Percentiles rank a stretch among this genome's conserved stretches.
Conservation (phyloP, 2,113 vertebrate genomes). For the Bungarus multicinctus region DNA sequence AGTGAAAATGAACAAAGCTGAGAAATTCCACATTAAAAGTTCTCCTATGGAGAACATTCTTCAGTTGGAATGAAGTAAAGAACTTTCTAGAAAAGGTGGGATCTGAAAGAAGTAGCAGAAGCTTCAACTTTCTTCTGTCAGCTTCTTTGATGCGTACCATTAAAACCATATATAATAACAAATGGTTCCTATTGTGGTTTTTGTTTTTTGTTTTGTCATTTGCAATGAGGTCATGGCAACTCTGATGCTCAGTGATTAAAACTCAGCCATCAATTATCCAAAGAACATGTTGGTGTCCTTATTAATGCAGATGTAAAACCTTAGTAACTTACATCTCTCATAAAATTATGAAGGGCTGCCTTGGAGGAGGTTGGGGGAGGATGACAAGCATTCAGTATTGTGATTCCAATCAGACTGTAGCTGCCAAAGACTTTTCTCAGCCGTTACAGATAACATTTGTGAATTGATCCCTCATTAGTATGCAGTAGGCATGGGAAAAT, state of each 20-base stretch:
- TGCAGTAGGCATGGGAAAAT: slow-evolving; percentile 78
- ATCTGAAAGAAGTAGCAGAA: neutral
- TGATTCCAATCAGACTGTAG: neutral
- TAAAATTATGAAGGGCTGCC: neutral
- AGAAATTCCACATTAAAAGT: neutral
- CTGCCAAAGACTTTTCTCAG: slow-evolving; percentile 54
- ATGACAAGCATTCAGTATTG: neutral
- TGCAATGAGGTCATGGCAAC: slow-evolving; percentile 20
- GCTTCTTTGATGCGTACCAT: neutral
- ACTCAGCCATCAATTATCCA: accelerated
- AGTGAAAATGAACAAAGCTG: neutral
- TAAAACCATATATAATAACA: neutral
- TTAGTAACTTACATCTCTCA: slow-evolving; percentile 1
- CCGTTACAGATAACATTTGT: slow-evolving; percentile 64
- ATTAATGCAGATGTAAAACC: neutral
- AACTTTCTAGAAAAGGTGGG: neutral
- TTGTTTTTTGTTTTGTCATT: neutral
- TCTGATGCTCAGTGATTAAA: neutral
- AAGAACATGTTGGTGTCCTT: neutral
- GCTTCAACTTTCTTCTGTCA: neutral
- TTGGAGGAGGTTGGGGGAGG: neutral
- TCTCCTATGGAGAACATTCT: neutral
- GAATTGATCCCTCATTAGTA: slow-evolving; percentile 73
- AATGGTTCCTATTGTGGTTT: neutral
- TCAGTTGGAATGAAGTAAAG: neutral